phyloP scores from a whole-genome alignment of 2,797 vertebrate species.

The Diglossa cyanea region DNA sequence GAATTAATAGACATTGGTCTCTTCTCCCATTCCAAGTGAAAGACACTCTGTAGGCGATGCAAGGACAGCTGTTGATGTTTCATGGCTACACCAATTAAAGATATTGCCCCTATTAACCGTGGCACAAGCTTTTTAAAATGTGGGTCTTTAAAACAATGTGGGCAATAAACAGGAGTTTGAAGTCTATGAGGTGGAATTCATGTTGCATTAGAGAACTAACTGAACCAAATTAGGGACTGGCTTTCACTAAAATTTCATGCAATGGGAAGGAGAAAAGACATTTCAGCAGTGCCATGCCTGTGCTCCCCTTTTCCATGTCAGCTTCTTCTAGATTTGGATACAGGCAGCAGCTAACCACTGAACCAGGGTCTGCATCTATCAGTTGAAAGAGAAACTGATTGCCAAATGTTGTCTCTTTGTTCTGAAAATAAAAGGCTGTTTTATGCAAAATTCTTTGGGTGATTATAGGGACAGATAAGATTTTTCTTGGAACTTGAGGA shows the following conservation, averaged over 20 bases:
- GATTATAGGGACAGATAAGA: slow-evolving; percentile 40
- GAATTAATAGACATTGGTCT: background rate
- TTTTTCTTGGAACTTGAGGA: slow-evolving; percentile 36
- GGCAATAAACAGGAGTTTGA: background rate
- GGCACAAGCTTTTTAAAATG: background rate
- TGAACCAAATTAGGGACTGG: background rate
- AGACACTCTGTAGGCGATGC: background rate
- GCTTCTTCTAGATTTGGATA: background rate
- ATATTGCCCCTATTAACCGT: background rate
- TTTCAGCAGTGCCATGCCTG: background rate
- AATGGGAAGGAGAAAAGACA: background rate
- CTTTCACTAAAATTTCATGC: background rate
- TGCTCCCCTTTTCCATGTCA: background rate
- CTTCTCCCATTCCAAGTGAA: background rate
- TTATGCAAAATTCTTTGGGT: background rate
- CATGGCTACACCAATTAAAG: background rate
- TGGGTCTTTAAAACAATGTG: background rate
- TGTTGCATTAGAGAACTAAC: background rate
- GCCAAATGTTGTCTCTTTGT: background rate
- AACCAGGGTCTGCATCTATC: background rate
- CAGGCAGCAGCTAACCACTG: background rate
- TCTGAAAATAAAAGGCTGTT: background rate
- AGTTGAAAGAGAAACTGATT: background rate
- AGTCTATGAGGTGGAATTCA: background rate
- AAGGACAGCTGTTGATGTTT: background rate